These are phyloP conservation scores for Crenichthys baileyi DNA, from an alignment of 2,797 vertebrate genomes.

Conservation along the genomic window DNA sequence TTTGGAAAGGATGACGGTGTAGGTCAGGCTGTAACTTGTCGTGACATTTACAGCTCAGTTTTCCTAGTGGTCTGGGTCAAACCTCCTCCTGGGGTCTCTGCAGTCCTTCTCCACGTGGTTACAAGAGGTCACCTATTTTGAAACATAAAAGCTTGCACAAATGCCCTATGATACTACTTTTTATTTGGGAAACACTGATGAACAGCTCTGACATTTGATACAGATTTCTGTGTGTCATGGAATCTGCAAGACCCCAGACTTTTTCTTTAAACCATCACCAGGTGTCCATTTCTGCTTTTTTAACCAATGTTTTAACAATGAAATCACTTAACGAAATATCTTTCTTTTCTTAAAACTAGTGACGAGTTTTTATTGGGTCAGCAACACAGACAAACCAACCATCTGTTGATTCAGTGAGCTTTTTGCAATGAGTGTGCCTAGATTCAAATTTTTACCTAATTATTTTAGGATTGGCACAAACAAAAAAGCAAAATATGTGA, in stretches of 20 bases:
- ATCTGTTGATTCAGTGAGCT: too few species aligned
- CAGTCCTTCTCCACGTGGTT: neutral
- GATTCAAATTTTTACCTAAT: too few species aligned
- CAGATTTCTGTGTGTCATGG: neutral
- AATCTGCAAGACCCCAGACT: neutral
- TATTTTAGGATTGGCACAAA: too few species aligned
- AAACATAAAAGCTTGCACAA: conserved; percentile 13
- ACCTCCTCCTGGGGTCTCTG: conserved; percentile 6
- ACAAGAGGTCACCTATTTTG: neutral
- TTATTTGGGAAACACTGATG: conserved; percentile 8
- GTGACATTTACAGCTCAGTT: neutral
- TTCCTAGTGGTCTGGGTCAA: neutral
- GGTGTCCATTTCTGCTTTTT: neutral
- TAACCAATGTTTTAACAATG: neutral
- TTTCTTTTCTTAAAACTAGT: neutral
- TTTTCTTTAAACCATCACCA: neutral
- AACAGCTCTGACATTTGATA: conserved; percentile 5
- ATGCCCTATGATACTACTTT: neutral
- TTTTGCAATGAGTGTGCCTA: too few species aligned
- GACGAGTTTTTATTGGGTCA: neutral
- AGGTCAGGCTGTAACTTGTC: conserved; percentile 2
- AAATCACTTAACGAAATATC: too few species aligned
- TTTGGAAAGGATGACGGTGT: neutral
- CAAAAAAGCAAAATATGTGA: too few species aligned
- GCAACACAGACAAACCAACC: neutral